Percentiles rank a stretch among this genome's conserved stretches.
Evolutionary conservation across 2,113 vertebrate species (phyloP).

Genomic region (Phyllostomus hastatus): DNA sequence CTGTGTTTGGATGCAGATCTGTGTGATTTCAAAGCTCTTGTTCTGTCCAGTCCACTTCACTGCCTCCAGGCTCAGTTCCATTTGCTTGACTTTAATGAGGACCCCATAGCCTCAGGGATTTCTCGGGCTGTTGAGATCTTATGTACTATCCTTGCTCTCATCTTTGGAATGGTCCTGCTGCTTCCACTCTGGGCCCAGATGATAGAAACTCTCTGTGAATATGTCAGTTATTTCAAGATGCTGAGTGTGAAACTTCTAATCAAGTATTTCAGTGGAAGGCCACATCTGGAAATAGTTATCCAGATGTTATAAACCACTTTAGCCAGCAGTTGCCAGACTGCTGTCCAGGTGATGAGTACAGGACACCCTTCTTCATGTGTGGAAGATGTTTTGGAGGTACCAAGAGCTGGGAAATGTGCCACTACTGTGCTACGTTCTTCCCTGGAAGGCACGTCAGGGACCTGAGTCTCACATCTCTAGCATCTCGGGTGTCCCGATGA

Average conservation of each 20-base stretch:
- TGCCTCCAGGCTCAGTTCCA: background rate
- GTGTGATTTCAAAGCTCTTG: background rate
- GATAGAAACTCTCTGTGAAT: constrained; percentile 41
- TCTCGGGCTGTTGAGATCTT: background rate
- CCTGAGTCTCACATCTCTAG: background rate
- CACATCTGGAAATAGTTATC: constrained; percentile 65
- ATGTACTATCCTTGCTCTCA: background rate
- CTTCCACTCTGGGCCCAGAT: constrained; percentile 14
- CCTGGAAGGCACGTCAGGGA: background rate
- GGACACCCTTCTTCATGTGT: background rate
- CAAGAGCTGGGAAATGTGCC: background rate
- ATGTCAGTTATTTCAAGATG: constrained; percentile 57
- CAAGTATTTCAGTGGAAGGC: constrained; percentile 55
- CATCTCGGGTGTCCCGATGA: background rate
- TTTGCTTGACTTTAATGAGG: background rate
- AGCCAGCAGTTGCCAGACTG: constrained; percentile 50
- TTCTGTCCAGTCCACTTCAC: background rate
- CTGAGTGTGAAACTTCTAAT: constrained; percentile 72
- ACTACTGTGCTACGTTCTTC: constrained; percentile 16
- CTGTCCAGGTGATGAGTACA: constrained; percentile 63
- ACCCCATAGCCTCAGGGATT: background rate
- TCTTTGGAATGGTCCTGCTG: constrained; percentile 3
- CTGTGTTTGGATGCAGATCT: background rate
- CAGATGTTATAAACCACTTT: constrained; percentile 68
- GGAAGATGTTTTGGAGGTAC: constrained; percentile 2